Conservation (phyloP, 2,797 vertebrate genomes). For the Clarias laeviceps region DNA sequence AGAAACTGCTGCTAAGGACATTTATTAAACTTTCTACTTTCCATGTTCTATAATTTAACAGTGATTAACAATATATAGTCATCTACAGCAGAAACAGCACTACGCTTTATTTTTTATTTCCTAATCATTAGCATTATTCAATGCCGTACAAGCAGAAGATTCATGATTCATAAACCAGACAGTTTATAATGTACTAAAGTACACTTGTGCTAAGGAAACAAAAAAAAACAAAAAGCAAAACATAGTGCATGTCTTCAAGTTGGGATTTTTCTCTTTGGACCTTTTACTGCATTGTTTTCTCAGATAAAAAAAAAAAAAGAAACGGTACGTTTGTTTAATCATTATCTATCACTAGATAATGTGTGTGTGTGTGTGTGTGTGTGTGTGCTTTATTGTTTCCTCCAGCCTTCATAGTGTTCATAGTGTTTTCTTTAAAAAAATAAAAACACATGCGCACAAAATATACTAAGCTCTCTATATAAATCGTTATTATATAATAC, state of each 20-base stretch:
- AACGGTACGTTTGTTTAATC: not conserved
- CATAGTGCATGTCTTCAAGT: not conserved
- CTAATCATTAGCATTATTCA: conserved; percentile 2
- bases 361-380: not conserved
- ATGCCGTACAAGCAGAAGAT: not conserved
- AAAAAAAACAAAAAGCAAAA: not conserved
- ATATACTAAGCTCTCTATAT: not conserved
- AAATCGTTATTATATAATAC: not conserved
- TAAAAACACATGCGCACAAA: not conserved
- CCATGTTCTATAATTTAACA: conserved; percentile 45
- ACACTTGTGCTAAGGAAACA: not conserved
- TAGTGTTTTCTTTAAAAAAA: too few relatives aligned
- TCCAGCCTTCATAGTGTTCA: not conserved
- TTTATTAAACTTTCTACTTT: conserved; percentile 13
- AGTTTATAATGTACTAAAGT: not conserved
- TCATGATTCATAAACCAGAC: not conserved
- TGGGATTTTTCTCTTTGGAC: not conserved
- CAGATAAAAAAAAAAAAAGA: not conserved
- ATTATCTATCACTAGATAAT: not conserved
- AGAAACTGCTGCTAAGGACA: not conserved
- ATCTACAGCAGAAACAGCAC: not conserved
- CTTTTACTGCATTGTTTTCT: not conserved
- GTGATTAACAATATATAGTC: conserved; percentile 21
- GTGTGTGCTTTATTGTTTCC: not conserved
- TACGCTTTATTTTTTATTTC: not conserved